Evolutionary conservation across 2,113 vertebrate genomes (phyloP).

Genomic region (Larimichthys crocea): DNA sequence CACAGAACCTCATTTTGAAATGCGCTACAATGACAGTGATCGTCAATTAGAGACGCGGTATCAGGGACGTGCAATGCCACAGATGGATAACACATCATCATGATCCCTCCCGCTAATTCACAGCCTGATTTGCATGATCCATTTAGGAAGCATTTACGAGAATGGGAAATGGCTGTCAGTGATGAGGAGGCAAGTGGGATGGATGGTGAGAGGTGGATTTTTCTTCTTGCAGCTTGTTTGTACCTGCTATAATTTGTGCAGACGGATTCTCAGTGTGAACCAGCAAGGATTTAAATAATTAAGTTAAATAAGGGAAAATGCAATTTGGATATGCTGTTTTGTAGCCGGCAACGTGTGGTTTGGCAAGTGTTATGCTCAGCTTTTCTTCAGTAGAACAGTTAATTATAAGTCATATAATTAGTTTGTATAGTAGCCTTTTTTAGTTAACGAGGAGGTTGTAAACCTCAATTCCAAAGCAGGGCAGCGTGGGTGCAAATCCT

Average conservation of each 20-base stretch:
- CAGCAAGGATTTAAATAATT: conserved; percentile 63
- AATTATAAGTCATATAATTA: conserved; percentile 60
- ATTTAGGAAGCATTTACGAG: conserved; percentile 77
- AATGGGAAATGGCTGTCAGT: conserved; percentile 72
- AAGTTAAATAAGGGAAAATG: conserved; percentile 49
- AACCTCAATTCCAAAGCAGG: conserved; percentile 27
- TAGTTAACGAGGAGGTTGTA: conserved; percentile 45
- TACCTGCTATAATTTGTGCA: conserved; percentile 71
- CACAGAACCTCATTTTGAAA: conserved; percentile 63
- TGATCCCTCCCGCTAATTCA: conserved; percentile 70
- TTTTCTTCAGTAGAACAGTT: conserved; percentile 27
- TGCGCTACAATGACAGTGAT: conserved; percentile 76
- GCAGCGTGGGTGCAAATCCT: conserved; percentile 13
- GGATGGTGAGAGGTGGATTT: conserved; percentile 50
- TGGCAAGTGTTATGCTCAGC: conserved; percentile 27
- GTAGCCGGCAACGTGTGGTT: conserved; percentile 25
- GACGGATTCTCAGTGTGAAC: conserved; percentile 68
- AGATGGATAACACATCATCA: conserved; percentile 73
- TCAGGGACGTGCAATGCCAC: conserved; percentile 62
- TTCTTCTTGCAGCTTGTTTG: conserved; percentile 61
- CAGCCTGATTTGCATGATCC: conserved; percentile 77
- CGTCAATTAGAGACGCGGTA: conserved; percentile 76
- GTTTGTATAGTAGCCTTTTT: conserved; percentile 43
- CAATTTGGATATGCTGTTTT: conserved; percentile 46
- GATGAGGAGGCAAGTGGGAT: conserved; percentile 64